A percentile compares a stretch with the other conserved stretches of the same genome.
Evolutionary conservation across 2,888 invertebrate genomes (phyloP).

Genomic region (Morpho helenor): DNA sequence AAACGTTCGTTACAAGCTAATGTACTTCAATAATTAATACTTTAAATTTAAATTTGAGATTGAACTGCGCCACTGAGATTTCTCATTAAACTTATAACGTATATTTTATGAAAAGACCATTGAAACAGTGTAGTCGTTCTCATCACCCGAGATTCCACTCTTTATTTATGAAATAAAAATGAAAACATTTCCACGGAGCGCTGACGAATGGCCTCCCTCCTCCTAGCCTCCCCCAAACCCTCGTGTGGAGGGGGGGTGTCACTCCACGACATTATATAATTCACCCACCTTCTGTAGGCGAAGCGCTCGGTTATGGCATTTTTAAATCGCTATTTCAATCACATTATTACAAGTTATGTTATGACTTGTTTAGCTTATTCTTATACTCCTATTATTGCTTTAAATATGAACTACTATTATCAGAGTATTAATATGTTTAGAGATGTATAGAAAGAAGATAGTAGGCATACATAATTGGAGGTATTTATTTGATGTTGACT

Average conservation of each 20-base stretch:
- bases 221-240: slow-evolving; percentile 25
- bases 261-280: slow-evolving; percentile 32
- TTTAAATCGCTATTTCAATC: slow-evolving; percentile 23
- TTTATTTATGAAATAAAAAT: slow-evolving; percentile 78
- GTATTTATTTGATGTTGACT: too few species aligned
- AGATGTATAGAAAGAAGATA: too few species aligned
- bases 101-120: slow-evolving; percentile 12
- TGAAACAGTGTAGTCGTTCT: slow-evolving; percentile 34
- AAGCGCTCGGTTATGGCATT: slow-evolving; percentile 27
- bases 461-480: too few species aligned
- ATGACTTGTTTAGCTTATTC: neutral
- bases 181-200: slow-evolving; percentile 71
- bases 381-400: too few species aligned
- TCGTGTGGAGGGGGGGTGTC: slow-evolving; percentile 20
- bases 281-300: slow-evolving; percentile 32
- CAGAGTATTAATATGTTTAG: too few species aligned
- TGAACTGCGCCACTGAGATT: too few species aligned
- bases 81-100: too few species aligned
- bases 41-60: too few species aligned
- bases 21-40: too few species aligned
- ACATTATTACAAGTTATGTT: slow-evolving; percentile 7
- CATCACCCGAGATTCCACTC: slow-evolving; percentile 65
- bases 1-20: too few species aligned
- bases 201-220: slow-evolving; percentile 45
- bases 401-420: too few species aligned